These are phyloP conservation scores for Pangasius mekongensis DNA, from an alignment of 2,797 vertebrate species.

Conservation along the genomic window DNA sequence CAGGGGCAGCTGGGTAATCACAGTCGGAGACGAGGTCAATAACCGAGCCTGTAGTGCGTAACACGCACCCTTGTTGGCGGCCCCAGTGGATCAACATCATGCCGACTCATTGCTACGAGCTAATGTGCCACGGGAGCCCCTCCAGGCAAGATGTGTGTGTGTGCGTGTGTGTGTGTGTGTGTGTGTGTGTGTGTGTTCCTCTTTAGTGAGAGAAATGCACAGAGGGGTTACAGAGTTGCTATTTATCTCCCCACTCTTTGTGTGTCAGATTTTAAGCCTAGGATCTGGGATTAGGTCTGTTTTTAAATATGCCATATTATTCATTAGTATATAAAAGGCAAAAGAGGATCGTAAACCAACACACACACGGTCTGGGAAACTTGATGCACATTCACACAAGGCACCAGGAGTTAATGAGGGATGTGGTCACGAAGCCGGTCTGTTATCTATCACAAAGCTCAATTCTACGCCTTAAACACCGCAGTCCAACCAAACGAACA, in stretches of 20 bases:
- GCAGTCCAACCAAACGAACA: slow-evolving; percentile 65
- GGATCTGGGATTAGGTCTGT: slow-evolving; percentile 1
- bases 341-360: slow-evolving; percentile 10
- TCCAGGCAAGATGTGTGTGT: slow-evolving; percentile 62
- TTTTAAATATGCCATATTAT: slow-evolving; percentile 5
- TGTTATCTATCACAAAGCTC: slow-evolving; percentile 77
- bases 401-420: slow-evolving; percentile 25
- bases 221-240: slow-evolving; percentile 51
- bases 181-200: slow-evolving; percentile 50
- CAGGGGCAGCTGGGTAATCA: slow-evolving; percentile 79
- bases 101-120: slow-evolving; percentile 60
- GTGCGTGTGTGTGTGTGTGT: slow-evolving; percentile 50
- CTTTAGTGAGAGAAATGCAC: slow-evolving; percentile 48
- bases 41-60: slow-evolving; percentile 76
- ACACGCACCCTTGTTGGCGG: slow-evolving; percentile 62
- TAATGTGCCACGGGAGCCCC: slow-evolving; percentile 59
- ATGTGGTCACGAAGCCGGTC: slow-evolving; percentile 58
- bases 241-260: background rate
- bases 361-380: background rate
- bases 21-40: slow-evolving; percentile 76
- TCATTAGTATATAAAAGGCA: slow-evolving; percentile 8
- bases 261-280: background rate
- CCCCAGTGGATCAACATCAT: slow-evolving; percentile 62
- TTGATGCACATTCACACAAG: background rate
- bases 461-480: slow-evolving; percentile 65